Conservation (phyloP, 2,888 invertebrate species). For the Pseudanteris insignis region DNA sequence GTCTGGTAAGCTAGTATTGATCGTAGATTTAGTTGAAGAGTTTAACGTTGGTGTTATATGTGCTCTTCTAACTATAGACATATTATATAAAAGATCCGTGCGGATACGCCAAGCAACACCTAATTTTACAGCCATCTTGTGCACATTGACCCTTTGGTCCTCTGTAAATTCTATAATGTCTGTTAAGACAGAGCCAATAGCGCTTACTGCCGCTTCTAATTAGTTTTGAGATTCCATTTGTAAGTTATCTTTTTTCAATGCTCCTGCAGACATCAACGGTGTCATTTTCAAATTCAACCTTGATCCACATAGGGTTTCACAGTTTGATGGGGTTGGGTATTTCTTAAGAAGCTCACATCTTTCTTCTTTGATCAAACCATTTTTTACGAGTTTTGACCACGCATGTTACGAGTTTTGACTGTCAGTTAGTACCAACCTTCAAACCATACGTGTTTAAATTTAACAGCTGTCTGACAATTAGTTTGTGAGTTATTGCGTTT, state of each 20-base stretch:
- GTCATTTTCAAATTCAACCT: neutral
- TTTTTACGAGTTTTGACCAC: neutral
- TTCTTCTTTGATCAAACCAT: conserved; percentile 1
- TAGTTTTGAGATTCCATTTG: conserved; percentile 5
- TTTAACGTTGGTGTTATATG: neutral
- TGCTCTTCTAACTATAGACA: neutral
- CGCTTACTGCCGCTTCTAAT: conserved; percentile 1
- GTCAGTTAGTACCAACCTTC: too few species aligned
- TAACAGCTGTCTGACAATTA: too few species aligned
- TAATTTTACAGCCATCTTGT: neutral
- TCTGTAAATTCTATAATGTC: neutral
- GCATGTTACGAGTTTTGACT: neutral
- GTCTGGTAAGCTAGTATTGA: neutral
- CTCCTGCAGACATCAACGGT: conserved; percentile 1
- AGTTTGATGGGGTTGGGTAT: conserved; percentile 8
- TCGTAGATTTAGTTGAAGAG: neutral
- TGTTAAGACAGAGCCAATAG: neutral
- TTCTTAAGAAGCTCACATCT: conserved; percentile 1
- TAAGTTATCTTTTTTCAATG: conserved; percentile 1
- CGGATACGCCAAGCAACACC: conserved; percentile 1
- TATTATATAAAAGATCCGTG: neutral
- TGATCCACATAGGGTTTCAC: neutral
- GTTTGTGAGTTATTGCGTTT: too few species aligned
- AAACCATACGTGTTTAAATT: too few species aligned
- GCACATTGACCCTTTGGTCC: neutral